Percentiles rank a stretch among this genome's conserved stretches.
phyloP scores from a whole-genome alignment of 2,888 invertebrate species.

The Steinernema carpocapsae region DNA sequence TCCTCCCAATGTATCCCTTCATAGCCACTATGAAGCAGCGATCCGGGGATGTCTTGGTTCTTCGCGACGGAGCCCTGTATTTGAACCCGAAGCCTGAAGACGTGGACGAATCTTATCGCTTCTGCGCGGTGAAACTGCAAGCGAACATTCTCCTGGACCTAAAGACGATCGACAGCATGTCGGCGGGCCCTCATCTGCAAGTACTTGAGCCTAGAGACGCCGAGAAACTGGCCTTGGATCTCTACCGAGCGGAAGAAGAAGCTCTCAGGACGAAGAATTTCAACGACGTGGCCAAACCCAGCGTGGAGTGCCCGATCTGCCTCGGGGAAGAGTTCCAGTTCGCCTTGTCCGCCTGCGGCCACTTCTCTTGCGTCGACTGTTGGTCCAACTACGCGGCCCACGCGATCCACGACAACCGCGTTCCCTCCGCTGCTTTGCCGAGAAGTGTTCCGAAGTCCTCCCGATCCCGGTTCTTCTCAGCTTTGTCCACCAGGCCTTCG shows the following conservation, averaged over 20 bases:
- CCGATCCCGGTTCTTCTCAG: not conserved
- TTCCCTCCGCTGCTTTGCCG: not conserved
- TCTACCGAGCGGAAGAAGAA: not conserved
- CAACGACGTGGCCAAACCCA: not conserved
- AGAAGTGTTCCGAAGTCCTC: slow-evolving; percentile 5
- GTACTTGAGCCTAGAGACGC: not conserved
- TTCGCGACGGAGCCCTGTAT: no score
- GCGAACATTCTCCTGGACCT: not conserved
- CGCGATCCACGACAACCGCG: slow-evolving; percentile 28
- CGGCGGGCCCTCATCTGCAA: not conserved
- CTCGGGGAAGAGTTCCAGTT: not conserved
- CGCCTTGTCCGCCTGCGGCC: slow-evolving; percentile 10
- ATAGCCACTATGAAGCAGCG: no score
- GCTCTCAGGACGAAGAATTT: no score
- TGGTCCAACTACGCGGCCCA: slow-evolving; percentile 11
- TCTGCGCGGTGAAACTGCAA: no score
- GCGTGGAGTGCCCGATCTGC: not conserved
- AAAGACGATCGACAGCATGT: not conserved
- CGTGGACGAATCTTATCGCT: no score
- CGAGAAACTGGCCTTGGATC: slow-evolving; percentile 8
- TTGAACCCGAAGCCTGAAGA: no score
- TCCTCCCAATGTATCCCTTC: no score
- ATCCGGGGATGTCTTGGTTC: no score
- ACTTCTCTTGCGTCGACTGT: slow-evolving; percentile 15
- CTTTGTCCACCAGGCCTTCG: slow-evolving; percentile 8